Evolutionary conservation across 2,888 invertebrate genomes (phyloP).

Genomic region (Drosophila demipolita): DNA sequence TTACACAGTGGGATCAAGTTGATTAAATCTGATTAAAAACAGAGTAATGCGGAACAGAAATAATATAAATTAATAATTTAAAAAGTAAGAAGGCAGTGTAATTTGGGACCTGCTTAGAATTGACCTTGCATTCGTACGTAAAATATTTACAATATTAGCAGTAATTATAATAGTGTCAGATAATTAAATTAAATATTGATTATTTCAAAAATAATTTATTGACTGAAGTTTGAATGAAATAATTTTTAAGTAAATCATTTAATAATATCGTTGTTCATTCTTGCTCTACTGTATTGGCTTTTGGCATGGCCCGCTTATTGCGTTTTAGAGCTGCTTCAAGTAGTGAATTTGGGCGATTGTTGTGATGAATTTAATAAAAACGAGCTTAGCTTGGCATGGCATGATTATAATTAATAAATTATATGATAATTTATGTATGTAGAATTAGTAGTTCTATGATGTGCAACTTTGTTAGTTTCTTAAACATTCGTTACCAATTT

Average conservation of each 20-base stretch:
- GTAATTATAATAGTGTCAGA: no score
- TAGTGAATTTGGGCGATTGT: conserved; percentile 64
- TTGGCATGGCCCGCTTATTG: conserved; percentile 26
- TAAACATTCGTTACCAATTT: conserved; percentile 12
- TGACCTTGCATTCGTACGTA: background rate
- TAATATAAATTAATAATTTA: background rate
- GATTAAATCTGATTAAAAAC: background rate
- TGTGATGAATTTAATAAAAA: conserved; percentile 23
- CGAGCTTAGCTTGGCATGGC: conserved; percentile 39
- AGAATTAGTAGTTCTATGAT: conserved; percentile 52
- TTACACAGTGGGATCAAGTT: conserved; percentile 45
- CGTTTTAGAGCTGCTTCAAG: conserved; percentile 58
- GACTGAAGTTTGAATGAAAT: background rate
- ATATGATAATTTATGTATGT: conserved; percentile 69
- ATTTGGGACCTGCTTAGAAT: background rate
- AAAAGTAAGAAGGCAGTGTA: background rate
- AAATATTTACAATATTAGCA: no score
- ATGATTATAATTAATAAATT: conserved; percentile 61
- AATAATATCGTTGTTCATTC: background rate
- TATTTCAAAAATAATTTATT: no score
- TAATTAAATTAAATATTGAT: no score
- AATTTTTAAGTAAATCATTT: background rate
- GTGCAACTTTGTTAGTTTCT: conserved; percentile 23
- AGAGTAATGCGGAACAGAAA: background rate
- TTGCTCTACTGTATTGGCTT: conserved; percentile 33